Percentiles rank a stretch among this genome's conserved stretches.
These are phyloP conservation scores for Pelosia muscerda DNA, from an alignment of 2,888 invertebrate species.

Conservation along the genomic window DNA sequence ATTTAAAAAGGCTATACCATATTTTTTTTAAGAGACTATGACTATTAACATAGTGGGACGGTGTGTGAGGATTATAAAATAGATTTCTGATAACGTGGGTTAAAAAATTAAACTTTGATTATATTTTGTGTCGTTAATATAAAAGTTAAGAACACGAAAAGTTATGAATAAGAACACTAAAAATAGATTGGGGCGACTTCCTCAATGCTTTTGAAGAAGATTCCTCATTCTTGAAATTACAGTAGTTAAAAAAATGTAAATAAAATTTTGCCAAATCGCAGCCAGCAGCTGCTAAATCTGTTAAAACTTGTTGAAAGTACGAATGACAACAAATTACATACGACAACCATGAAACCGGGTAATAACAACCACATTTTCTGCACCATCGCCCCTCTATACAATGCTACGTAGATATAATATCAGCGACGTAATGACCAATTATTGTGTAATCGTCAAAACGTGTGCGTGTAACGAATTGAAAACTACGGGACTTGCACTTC, in stretches of 20 bases:
- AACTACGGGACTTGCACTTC: background rate
- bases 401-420: background rate
- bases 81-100: background rate
- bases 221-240: background rate
- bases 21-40: no score
- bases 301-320: conserved; percentile 2
- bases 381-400: conserved; percentile 6
- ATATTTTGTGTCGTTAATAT: no score
- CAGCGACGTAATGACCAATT: conserved; percentile 11
- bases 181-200: background rate
- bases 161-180: no score
- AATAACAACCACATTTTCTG: conserved; percentile 9
- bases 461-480: background rate
- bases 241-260: background rate
- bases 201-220: background rate
- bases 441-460: conserved; percentile 8
- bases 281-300: background rate
- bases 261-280: background rate
- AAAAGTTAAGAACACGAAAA: no score
- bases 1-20: no score
- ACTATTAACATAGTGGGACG: background rate
- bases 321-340: background rate
- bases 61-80: background rate
- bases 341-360: conserved; percentile 12
- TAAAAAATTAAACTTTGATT: background rate